Percentiles rank a stretch among this genome's conserved stretches.
Conservation (phyloP, 2,888 invertebrate genomes). For the Kuschelorhynchus macadamiae region DNA sequence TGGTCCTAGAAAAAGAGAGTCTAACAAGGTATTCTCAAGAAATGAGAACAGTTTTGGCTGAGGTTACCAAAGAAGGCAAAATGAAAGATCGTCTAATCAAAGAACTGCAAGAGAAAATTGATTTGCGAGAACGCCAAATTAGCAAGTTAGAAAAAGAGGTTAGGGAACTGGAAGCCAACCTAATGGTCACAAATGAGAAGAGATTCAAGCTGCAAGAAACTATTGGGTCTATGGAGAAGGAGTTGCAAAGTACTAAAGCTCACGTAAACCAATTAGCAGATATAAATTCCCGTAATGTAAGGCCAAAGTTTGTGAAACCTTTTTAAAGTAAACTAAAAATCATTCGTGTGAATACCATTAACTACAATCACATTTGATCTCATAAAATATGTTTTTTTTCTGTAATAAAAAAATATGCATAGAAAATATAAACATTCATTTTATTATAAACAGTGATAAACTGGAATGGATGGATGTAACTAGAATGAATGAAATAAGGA, state of each 20-base stretch:
- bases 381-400: not conserved
- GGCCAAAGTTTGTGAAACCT: constrained; percentile 29
- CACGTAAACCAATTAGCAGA: constrained; percentile 62
- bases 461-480: too few relatives aligned
- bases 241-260: constrained; percentile 64
- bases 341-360: not conserved
- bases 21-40: constrained; percentile 63
- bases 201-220: constrained; percentile 65
- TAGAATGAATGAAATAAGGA: not conserved
- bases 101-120: constrained; percentile 61
- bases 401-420: constrained; percentile 5
- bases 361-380: not conserved
- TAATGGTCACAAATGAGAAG: constrained; percentile 63
- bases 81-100: constrained; percentile 59
- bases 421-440: not conserved
- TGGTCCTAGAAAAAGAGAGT: constrained; percentile 71
- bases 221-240: constrained; percentile 63
- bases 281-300: constrained; percentile 62
- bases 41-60: constrained; percentile 60
- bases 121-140: constrained; percentile 57
- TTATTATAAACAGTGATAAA: not conserved
- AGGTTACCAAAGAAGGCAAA: constrained; percentile 57
- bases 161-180: constrained; percentile 59
- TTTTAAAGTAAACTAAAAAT: constrained; percentile 7
- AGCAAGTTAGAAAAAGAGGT: constrained; percentile 61